Evolutionary conservation across 2,888 invertebrate genomes (phyloP).

Genomic region (Marronus borbonicus): DNA sequence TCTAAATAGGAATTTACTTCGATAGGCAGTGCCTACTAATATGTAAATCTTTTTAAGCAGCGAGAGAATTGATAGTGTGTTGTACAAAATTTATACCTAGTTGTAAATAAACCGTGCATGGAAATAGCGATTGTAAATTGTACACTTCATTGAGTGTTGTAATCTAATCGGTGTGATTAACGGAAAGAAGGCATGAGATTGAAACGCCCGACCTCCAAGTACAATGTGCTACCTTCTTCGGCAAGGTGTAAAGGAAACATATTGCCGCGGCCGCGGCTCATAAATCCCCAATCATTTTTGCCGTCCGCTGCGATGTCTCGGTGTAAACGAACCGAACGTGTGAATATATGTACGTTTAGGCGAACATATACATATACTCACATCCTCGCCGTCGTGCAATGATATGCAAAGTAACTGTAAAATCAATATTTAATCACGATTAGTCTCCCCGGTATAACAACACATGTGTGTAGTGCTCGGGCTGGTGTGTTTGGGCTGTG

Average conservation of each 20-base stretch:
- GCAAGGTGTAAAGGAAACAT: slow-evolving; percentile 17
- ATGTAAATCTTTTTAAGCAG: too few relatives aligned
- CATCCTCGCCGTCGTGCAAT: slow-evolving; percentile 24
- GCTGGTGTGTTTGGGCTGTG: slow-evolving; percentile 31
- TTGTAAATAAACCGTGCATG: neutral
- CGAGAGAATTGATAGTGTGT: too few relatives aligned
- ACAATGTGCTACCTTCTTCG: slow-evolving; percentile 12
- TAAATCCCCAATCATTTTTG: slow-evolving; percentile 37
- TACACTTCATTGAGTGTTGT: slow-evolving; percentile 2
- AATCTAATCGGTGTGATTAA: slow-evolving; percentile 20
- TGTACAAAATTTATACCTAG: neutral
- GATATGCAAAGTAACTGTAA: slow-evolving; percentile 63
- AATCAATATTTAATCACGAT: slow-evolving; percentile 68
- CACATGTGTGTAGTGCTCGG: slow-evolving; percentile 53
- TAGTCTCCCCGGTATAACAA: slow-evolving; percentile 62
- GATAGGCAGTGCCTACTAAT: too few relatives aligned
- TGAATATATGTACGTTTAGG: slow-evolving; percentile 16
- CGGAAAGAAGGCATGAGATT: slow-evolving; percentile 9
- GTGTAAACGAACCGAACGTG: neutral
- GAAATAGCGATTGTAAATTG: neutral
- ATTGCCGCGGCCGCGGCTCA: neutral
- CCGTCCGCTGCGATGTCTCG: slow-evolving; percentile 8
- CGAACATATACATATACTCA: slow-evolving; percentile 9
- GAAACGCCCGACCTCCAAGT: neutral
- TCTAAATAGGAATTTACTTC: too few relatives aligned